A percentile compares a stretch with the other conserved stretches of the same genome.
Conservation (phyloP, 1,140 invertebrate genomes). For the Zaprionus capensis region DNA sequence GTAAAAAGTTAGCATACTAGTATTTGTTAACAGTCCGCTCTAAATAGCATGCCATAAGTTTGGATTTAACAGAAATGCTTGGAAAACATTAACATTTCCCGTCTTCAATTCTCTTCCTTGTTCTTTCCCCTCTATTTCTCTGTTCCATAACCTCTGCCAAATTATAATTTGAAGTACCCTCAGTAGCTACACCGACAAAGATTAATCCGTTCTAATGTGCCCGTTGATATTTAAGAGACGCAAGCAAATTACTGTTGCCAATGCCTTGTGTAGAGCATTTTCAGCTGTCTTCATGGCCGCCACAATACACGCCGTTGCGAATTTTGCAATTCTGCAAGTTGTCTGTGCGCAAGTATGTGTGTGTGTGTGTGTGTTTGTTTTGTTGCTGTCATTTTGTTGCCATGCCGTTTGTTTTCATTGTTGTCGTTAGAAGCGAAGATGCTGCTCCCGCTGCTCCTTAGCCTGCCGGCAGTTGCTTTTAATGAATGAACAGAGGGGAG, state of each 20-base stretch:
- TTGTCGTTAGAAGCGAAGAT: constrained; percentile 60
- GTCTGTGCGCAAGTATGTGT: constrained; percentile 1
- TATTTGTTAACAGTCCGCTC: not conserved
- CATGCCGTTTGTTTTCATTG: constrained; percentile 78
- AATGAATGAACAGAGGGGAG: constrained; percentile 65
- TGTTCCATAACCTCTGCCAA: not conserved
- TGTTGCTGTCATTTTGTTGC: constrained; percentile 40
- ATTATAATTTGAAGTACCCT: not conserved
- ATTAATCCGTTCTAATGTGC: not conserved
- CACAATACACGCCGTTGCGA: constrained; percentile 15
- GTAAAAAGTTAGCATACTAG: not conserved
- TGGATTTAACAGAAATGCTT: not conserved
- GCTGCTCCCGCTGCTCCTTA: constrained; percentile 51
- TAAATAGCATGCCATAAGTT: not conserved
- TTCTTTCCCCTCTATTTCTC: not conserved
- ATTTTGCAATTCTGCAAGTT: constrained; percentile 61
- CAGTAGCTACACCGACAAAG: not conserved
- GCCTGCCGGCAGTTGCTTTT: constrained; percentile 75
- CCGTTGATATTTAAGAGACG: constrained; percentile 9
- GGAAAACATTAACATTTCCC: not conserved
- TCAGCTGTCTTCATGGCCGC: constrained; percentile 18
- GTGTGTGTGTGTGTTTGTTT: constrained; percentile 13
- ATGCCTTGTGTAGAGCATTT: constrained; percentile 37
- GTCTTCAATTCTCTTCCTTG: not conserved
- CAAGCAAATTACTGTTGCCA: constrained; percentile 11